Base-by-base conservation (phyloP, 2,797 vertebrate species). In the Acrossocheilus fasciatus region DNA sequence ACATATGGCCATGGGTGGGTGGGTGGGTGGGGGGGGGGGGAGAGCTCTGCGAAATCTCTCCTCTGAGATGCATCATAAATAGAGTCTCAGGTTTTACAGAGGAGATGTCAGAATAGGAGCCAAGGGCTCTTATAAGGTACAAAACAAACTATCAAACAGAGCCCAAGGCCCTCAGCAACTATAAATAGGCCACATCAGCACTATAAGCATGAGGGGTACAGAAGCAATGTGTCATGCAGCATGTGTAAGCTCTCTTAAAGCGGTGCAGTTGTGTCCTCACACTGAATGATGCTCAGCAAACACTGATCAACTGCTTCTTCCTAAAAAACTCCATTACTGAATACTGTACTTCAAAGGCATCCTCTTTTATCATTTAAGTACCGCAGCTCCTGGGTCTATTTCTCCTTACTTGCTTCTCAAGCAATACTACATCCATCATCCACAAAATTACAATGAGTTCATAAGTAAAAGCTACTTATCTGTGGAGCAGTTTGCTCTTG, bases 111-210 rank as follows among this genome's bases (percentile, higher is more conserved):
- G 45, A 54, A 64, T 57, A 47, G 57, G 26, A 70, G 54, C 18
- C 93, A 92, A 91, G 88, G 87, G 85, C 70, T 84, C 86, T 41
- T 84, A 85, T 84, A 88, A 91, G 86, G 86, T 90, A 93, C 90
- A 93, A 88, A 86, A 88, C 86, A 93, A 91, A 92, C 83, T 43
- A 86, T 87, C 91, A 91, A 92, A 92, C 85, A 70, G 85, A 88
- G 89, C 87, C 91, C 89, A 92, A 90, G 87, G 89, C 92, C 93
- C 87, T n/a, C 85, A 59, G 68, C 26, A 43, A 47, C 83, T 91
- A 88, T 87, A 91, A 91, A 89, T 86, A 91, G 84, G 45, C 70
- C 70, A 74, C 34, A 82, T 84, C 81, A 54, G 75, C 45, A 74
- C 84, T 84, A 74, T 23, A 52, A 89, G 87, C 72, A 73, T 64